Conservation (phyloP, 2,797 vertebrate genomes). For the Lepidocolaptes lacrymiger region DNA sequence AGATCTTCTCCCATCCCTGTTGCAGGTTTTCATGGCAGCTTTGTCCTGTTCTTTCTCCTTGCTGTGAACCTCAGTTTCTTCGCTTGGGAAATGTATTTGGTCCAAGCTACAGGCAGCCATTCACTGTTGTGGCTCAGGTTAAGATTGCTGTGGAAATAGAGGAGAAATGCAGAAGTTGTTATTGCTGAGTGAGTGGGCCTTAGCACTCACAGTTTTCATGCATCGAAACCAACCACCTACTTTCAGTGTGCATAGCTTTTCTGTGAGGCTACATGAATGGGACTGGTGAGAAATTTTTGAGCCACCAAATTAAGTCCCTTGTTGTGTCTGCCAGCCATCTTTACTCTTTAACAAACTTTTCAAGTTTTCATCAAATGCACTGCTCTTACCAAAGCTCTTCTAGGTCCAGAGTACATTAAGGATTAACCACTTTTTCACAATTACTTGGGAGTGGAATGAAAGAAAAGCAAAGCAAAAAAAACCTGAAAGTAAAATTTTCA, state of each 20-base stretch:
- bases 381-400: neutral
- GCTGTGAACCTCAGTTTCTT: neutral
- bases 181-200: neutral
- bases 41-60: neutral
- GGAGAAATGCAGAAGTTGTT: neutral
- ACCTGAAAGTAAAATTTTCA: neutral
- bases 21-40: neutral
- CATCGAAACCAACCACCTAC: neutral
- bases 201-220: neutral
- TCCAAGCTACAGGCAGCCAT: neutral
- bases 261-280: fast-evolving
- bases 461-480: neutral
- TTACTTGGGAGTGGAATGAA: neutral
- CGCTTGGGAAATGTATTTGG: neutral
- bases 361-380: neutral
- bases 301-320: neutral
- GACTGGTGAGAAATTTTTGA: neutral
- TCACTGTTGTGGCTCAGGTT: neutral
- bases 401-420: neutral
- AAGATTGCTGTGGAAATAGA: neutral
- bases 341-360: neutral
- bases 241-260: neutral
- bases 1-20: neutral
- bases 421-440: neutral
- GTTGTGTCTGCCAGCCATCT: neutral